These are phyloP conservation scores for Caenorhabditis inopinata DNA, from an alignment of 1,140 invertebrate species.

Conservation along the genomic window DNA sequence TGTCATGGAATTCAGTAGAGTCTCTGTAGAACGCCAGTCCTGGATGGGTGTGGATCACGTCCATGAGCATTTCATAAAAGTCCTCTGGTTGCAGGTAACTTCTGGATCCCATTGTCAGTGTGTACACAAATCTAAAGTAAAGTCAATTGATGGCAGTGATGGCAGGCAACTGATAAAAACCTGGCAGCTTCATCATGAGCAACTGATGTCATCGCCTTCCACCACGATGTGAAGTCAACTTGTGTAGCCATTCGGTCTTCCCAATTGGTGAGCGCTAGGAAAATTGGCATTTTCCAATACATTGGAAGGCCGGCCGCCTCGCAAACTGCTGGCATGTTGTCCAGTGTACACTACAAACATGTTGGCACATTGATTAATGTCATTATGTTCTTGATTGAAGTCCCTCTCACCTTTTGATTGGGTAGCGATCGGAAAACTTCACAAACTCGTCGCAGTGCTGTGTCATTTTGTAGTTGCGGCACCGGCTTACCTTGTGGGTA, in stretches of 20 bases:
- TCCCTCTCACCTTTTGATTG: slow-evolving; percentile 25
- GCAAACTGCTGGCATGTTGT: slow-evolving; percentile 42
- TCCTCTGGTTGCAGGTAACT: slow-evolving; percentile 74
- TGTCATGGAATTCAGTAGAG: slow-evolving; percentile 95
- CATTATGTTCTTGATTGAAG: not conserved
- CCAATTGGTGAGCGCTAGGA: slow-evolving; percentile 27
- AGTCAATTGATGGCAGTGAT: slow-evolving; percentile 74
- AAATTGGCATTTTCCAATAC: slow-evolving; percentile 50
- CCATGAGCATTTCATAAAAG: slow-evolving; percentile 83
- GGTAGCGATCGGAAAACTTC: slow-evolving; percentile 47
- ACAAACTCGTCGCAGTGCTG: slow-evolving; percentile 45
- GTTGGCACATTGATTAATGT: not conserved
- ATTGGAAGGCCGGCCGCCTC: slow-evolving; percentile 40
- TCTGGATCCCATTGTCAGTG: slow-evolving; percentile 70
- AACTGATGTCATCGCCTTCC: slow-evolving; percentile 51
- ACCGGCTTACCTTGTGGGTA: slow-evolving; percentile 53
- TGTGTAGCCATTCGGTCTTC: slow-evolving; percentile 45
- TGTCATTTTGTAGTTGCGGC: slow-evolving; percentile 44
- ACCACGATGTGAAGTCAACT: slow-evolving; percentile 57
- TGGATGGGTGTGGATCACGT: slow-evolving; percentile 98
- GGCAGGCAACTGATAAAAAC: slow-evolving; percentile 57
- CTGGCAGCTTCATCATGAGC: slow-evolving; percentile 62
- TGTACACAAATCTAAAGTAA: slow-evolving; percentile 77
- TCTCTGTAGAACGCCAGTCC: slow-evolving; percentile 93
- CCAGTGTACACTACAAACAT: slow-evolving; percentile 33